Conservation (phyloP, 2,113 vertebrate genomes). For the Dromas ardeola region DNA sequence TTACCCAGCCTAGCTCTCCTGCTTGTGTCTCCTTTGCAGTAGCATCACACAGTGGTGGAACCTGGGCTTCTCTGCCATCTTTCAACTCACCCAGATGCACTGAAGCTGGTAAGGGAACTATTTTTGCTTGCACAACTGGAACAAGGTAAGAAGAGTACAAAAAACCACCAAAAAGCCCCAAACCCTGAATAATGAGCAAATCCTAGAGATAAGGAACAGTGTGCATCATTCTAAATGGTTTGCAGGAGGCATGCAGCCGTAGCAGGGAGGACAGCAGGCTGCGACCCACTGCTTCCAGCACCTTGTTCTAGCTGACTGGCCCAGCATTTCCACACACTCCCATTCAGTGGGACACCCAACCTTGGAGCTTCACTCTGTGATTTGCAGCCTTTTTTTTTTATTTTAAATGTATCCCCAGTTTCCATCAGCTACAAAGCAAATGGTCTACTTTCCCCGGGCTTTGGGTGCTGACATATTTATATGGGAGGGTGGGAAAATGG, state of each 20-base stretch:
- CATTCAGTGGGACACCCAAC: background rate
- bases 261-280: background rate
- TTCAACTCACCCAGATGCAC: background rate
- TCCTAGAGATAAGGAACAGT: background rate
- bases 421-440: background rate
- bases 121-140: background rate
- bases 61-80: background rate
- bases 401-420: background rate
- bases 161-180: background rate
- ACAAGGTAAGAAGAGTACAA: background rate
- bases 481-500: background rate
- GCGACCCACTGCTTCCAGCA: background rate
- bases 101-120: background rate
- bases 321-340: background rate
- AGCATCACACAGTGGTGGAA: background rate
- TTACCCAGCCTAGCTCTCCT: background rate
- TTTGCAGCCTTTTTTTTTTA: background rate
- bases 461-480: background rate
- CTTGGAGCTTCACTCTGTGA: background rate
- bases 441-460: background rate
- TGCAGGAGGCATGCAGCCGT: background rate
- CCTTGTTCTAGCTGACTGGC: fast-evolving
- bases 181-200: background rate
- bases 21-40: background rate
- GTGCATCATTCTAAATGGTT: background rate